phyloP scores from a whole-genome alignment of 1,140 invertebrate genomes.

The Sitophilus oryzae region DNA sequence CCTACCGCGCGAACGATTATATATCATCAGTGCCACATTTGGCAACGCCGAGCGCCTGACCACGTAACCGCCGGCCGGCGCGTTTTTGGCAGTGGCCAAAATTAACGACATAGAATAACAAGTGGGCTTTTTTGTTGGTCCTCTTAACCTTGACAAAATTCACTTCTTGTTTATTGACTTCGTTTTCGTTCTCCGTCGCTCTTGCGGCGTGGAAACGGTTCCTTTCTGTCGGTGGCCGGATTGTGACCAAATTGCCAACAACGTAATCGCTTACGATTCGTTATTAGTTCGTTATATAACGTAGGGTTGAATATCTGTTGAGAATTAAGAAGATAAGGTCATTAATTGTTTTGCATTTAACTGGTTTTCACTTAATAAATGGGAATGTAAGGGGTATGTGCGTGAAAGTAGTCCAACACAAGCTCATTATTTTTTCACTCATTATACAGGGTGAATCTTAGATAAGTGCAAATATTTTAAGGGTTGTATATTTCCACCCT shows the following conservation, averaged over 20 bases:
- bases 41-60: neutral
- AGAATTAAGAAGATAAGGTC: too few relatives aligned
- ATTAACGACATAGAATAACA: neutral
- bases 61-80: neutral
- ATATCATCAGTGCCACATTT: neutral
- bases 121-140: neutral
- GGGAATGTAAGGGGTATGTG: too few relatives aligned
- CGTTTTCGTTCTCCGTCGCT: constrained; percentile 5
- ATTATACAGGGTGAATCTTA: too few relatives aligned
- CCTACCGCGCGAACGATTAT: too few relatives aligned
- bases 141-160: constrained; percentile 14
- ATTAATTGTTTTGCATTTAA: too few relatives aligned
- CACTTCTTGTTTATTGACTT: constrained; percentile 10
- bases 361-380: too few relatives aligned
- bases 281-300: neutral
- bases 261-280: neutral
- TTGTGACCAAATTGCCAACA: neutral
- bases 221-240: neutral
- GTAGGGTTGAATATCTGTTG: neutral
- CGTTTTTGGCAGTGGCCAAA: neutral
- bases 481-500: too few relatives aligned
- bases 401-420: too few relatives aligned
- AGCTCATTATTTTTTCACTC: too few relatives aligned
- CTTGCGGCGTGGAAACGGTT: neutral
- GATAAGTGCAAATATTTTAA: too few relatives aligned